phyloP scores from a whole-genome alignment of 2,113 vertebrate genomes.

The Neomonachus schauinslandi region DNA sequence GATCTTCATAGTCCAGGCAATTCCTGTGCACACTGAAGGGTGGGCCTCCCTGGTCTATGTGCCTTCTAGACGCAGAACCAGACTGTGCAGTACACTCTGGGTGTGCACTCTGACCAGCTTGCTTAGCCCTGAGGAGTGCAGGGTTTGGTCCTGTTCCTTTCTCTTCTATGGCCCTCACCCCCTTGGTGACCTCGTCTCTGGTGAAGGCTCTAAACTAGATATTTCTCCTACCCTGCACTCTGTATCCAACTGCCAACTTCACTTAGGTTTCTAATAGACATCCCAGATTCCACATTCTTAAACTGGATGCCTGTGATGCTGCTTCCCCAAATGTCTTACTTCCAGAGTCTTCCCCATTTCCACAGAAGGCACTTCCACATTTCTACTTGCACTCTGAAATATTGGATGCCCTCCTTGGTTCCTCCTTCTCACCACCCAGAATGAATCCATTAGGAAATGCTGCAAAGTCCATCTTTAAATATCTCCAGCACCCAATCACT shows the following conservation, averaged over 20 bases:
- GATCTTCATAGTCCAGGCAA: neutral
- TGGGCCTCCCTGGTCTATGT: rapidly evolving
- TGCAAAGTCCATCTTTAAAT: neutral
- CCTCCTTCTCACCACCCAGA: neutral
- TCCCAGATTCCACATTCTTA: neutral
- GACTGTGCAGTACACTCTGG: too few relatives aligned
- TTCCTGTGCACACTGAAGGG: rapidly evolving
- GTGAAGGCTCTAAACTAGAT: too few relatives aligned
- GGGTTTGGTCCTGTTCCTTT: too few relatives aligned
- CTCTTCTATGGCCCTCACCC: too few relatives aligned
- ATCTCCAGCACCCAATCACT: neutral
- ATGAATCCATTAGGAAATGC: neutral
- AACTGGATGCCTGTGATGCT: too few relatives aligned
- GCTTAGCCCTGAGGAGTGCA: too few relatives aligned
- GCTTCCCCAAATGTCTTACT: neutral
- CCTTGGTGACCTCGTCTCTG: too few relatives aligned
- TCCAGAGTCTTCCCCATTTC: neutral
- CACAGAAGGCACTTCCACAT: too few relatives aligned
- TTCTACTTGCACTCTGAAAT: neutral
- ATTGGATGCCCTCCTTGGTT: neutral
- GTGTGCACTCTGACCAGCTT: neutral
- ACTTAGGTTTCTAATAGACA: too few relatives aligned
- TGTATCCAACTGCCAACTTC: too few relatives aligned
- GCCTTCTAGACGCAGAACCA: rapidly evolving
- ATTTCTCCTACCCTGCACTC: too few relatives aligned